phyloP scores from a whole-genome alignment of 2,797 vertebrate genomes.

The Tamandua tetradactyla region DNA sequence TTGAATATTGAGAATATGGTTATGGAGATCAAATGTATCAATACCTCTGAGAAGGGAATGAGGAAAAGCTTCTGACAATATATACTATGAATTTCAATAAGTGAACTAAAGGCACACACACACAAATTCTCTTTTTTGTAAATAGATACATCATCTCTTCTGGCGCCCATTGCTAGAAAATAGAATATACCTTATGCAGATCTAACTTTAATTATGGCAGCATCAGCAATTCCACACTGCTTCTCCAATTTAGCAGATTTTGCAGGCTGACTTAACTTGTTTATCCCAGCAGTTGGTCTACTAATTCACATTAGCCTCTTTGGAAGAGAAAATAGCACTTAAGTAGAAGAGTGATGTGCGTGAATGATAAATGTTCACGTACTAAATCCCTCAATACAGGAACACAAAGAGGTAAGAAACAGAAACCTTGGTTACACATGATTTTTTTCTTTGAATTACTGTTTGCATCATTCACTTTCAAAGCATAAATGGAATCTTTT shows the following conservation, averaged over 20 bases:
- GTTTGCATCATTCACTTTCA: slow-evolving; percentile 43
- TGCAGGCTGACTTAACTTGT: slow-evolving; percentile 33
- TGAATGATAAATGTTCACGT: slow-evolving; percentile 39
- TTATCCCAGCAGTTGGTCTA: slow-evolving; percentile 51
- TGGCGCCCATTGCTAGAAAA: neutral
- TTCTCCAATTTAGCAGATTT: slow-evolving; percentile 61
- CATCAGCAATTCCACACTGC: slow-evolving; percentile 45
- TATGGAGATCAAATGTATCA: neutral
- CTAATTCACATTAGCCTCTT: slow-evolving; percentile 53
- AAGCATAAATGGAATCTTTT: slow-evolving; percentile 26
- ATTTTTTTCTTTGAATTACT: slow-evolving; percentile 43
- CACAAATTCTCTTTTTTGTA: neutral
- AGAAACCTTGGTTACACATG: neutral
- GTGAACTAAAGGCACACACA: neutral
- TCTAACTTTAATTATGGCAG: slow-evolving; percentile 41
- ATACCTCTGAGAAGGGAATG: too few species aligned
- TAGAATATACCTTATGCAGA: neutral
- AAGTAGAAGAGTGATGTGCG: slow-evolving; percentile 22
- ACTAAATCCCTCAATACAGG: neutral
- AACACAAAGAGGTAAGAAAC: neutral
- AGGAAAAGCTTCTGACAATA: neutral
- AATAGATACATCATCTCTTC: neutral
- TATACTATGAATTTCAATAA: neutral
- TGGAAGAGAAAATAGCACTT: slow-evolving; percentile 58
- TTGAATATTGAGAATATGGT: neutral